Base-by-base conservation (phyloP, 2,888 invertebrate species). In the Platynereis dumerilii region DNA sequence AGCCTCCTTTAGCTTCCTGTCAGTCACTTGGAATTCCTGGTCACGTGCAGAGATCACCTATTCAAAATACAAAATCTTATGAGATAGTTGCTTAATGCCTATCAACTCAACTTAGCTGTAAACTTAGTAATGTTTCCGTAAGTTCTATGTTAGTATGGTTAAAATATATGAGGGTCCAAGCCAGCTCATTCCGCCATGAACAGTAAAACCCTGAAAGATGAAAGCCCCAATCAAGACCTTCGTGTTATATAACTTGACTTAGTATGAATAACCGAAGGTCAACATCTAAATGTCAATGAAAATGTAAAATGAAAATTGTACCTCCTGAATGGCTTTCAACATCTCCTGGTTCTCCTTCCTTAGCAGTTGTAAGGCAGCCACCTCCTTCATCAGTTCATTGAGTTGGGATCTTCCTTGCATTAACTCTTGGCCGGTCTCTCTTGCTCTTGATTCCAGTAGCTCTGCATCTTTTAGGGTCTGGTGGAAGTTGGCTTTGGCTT, bases 371-470 rank as follows among this genome's bases (percentile, higher is more conserved):
- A 61, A 42, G 2, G 53, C 61, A 1, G 24, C 24, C 22, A 61
- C 55, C 27, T 59, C 54, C 17, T 17, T 62, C 34, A 76, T 75
- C 48, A 75, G 67, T 27, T 76, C 75, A 48, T 75, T 72, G 10
- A 75, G 69, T 66, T 81, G 70, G 22, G 78, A 80, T 48, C 75
- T 69, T 12, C 76, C 74, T 65, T 76, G 76, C 17, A 80, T 72
- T 12, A 80, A 72, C 67, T 78, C 74, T 5, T 76, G 68, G 1
- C 78, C 80, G 2, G 78, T 77, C 44, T 77, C 69, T 58, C 78
- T 77, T 2, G 80, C 78, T 45, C 80, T 68, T 52, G 74, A 73
- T 64, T 81, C 80, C 57, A 82, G 69, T 67, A 80, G 79, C 28
- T 74, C 72, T 0, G 77, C 75, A 57, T 80, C 80, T 56, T 74